Base-by-base conservation (phyloP, 92 coral and sea anemone species). In the Anthopleura xanthogrammica region DNA sequence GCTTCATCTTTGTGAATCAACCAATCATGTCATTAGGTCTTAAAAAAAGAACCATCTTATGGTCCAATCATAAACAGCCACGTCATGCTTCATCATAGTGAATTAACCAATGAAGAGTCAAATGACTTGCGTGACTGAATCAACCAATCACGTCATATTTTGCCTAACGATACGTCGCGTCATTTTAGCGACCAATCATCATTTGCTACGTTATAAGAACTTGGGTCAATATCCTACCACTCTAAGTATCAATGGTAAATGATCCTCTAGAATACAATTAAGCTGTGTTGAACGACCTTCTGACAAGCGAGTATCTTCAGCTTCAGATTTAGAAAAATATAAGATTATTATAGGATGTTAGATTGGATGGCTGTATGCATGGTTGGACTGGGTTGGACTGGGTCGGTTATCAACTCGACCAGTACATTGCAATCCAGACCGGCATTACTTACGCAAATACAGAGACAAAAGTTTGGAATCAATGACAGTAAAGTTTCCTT, bases 261-360 rank as follows among this genome's bases (percentile, higher is more conserved):
- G 84, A 3, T 81, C 77, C 22, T 81, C 29, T 16, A 80, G 39
- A 36, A 80, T 80, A 54, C 83, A 80, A 13, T 65, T 55, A 20
- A 60, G 50, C 3, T 80, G 83, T 20, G 10, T 20, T 56, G 71
- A 65, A n/a, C 29, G 83, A 7, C 3, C 5, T 43, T 23, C 80
- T 52, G 80, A 77, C 41, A 77, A 12, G 5, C 24, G 36, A 13
- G 29, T 4, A 20, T 81, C 77, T 24, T 81, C 84, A 23, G 84
- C 84, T 81, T 2, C 14, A 46, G 52, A 75, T 42, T 16, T 14
- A 4, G 24, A 6, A n/a, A 29, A 10, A 43, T 4, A 43, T 39
- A 46, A 72, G 1, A 41, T 16, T 29, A 12, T 43, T 43, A 43
- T 7, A 43, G 8, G 50, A 43, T 7, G 50, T 2, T 43, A 2